Conservation (phyloP, 2,797 vertebrate species). For the Clarias fuscus region DNA sequence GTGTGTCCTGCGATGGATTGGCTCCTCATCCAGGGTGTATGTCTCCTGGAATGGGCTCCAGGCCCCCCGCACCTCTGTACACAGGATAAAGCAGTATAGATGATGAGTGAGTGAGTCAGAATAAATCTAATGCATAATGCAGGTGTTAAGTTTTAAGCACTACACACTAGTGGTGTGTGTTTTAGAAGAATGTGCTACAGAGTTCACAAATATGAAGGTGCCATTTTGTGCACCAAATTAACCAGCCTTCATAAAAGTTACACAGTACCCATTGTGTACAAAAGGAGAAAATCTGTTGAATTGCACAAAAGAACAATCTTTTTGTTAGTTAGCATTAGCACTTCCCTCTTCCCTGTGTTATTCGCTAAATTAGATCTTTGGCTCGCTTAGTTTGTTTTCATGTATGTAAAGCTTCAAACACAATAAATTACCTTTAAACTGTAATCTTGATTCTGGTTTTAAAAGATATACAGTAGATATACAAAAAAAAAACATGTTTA, state of each 20-base stretch:
- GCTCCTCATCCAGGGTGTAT: too few species aligned
- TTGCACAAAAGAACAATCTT: background rate
- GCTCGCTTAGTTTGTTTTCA: background rate
- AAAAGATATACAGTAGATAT: background rate
- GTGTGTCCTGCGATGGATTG: too few species aligned
- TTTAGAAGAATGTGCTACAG: background rate
- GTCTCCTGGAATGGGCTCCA: too few species aligned
- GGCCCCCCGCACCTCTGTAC: too few species aligned
- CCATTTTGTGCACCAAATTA: background rate
- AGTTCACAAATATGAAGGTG: background rate
- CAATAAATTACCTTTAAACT: background rate
- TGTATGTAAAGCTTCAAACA: background rate
- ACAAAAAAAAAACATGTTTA: too few species aligned
- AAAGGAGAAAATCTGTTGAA: background rate
- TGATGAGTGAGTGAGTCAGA: too few species aligned
- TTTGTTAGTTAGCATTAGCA: background rate
- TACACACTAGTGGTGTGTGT: background rate
- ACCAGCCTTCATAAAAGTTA: background rate
- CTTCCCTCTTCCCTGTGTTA: background rate
- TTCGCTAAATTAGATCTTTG: background rate
- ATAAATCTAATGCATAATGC: too few species aligned
- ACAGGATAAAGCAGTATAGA: too few species aligned
- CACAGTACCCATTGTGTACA: background rate
- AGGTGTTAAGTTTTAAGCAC: background rate
- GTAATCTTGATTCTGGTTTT: background rate